Percentiles rank a stretch among this genome's conserved stretches.
These are phyloP conservation scores for Leptestheria dahalacensis DNA, from an alignment of 1,140 invertebrate genomes.

Conservation along the genomic window DNA sequence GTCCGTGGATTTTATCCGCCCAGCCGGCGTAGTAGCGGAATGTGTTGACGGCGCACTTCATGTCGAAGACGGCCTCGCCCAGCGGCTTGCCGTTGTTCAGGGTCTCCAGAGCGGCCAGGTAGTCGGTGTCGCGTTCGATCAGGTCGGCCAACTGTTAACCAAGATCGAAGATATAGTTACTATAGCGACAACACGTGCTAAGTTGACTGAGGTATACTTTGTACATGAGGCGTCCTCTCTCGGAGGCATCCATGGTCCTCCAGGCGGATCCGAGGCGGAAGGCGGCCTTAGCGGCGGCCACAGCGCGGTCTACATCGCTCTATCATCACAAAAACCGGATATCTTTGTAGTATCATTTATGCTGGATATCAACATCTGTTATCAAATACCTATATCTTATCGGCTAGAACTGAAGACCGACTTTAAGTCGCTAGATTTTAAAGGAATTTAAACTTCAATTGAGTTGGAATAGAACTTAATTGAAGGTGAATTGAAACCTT, in stretches of 20 bases:
- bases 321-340: slow-evolving; percentile 2
- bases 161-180: not conserved
- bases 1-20: slow-evolving; percentile 80
- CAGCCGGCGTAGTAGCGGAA: slow-evolving; percentile 80
- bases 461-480: not conserved
- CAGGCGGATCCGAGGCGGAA: slow-evolving; percentile 28
- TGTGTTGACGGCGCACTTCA: slow-evolving; percentile 37
- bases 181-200: too few species aligned
- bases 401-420: too few species aligned
- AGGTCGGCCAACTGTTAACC: slow-evolving; percentile 50
- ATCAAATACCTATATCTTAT: too few species aligned
- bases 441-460: too few species aligned
- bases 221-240: slow-evolving; percentile 28
- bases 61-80: slow-evolving; percentile 44
- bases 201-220: slow-evolving; percentile 9
- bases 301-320: slow-evolving; percentile 31
- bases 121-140: slow-evolving; percentile 49
- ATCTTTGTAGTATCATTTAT: not conserved
- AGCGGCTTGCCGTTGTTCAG: slow-evolving; percentile 81
- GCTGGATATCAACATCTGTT: not conserved
- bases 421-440: too few species aligned
- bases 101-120: slow-evolving; percentile 60
- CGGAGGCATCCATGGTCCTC: slow-evolving; percentile 31
- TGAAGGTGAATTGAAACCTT: slow-evolving; percentile 24
- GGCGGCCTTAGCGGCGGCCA: slow-evolving; percentile 28